Evolutionary conservation across 2,797 vertebrate species (phyloP), one percentile per base, ranked within the genome.

Genomic region (Muraenolepis orangiensis): DNA sequence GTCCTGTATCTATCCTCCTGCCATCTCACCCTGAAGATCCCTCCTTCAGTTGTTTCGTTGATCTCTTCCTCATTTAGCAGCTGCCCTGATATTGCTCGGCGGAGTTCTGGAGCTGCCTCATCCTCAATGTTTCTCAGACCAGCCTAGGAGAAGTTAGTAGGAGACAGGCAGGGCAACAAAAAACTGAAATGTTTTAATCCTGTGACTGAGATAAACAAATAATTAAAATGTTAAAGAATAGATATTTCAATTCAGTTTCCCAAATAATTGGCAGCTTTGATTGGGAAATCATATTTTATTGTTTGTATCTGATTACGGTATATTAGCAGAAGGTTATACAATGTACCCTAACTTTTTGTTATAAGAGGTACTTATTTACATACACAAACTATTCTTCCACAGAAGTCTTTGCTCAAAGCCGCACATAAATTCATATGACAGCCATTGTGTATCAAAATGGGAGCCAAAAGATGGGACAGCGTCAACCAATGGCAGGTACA

Each of bases 71-170:
- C 96, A 0, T 94, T 93, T 0, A 93, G 91, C 46, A 98, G 90
- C 78, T 98, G 96, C 68, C 97, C 96, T 30, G 96, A 98, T 82
- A 98, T 96, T 2, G 96, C 86, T 10, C 97, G 91, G 34, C 91
- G 95, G 29, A 98, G 95, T 88, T 96, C 95, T 0, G 95, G 93
- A 51, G 89, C 95, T 0, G 90, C 91, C 85, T 97, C 96, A 61
- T 97, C 96, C 76, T 96, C 96, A 0, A 96, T 96, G 86, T 94
- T 96, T 82, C 97, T 91, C 78, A 98, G 85, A 26, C 97, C 97
- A 30, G 97, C 97, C 97, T 98, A 6, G n/a, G 42, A 26, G 57
- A 64, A 64, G 23, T 64, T 23, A 0, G 57, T 1, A 64, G 57
- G 11, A 26, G 11, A 74, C 4, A 80, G 3, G 70, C 29, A 32